A percentile compares a stretch with the other conserved stretches of the same genome.
Conservation (phyloP, 2,113 vertebrate species). For the Rhabdomys dilectus region DNA sequence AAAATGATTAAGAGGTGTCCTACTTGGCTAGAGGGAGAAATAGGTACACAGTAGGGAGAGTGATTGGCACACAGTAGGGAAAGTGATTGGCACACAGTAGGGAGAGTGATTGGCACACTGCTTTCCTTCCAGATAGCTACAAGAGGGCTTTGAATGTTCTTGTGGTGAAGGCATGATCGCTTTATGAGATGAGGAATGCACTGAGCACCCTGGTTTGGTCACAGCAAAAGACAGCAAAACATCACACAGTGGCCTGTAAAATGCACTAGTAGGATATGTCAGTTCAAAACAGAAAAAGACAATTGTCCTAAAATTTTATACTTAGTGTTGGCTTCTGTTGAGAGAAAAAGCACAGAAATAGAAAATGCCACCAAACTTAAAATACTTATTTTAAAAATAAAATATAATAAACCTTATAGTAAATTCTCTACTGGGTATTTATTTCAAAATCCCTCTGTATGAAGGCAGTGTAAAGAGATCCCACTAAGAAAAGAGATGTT, state of each 20-base stretch:
- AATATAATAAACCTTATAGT: background rate
- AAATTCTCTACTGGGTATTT: background rate
- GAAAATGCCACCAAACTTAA: background rate
- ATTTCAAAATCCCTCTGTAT: no score
- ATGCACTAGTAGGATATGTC: no score
- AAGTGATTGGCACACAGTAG: no score
- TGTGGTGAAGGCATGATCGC: background rate
- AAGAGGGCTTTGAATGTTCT: background rate
- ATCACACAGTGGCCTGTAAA: background rate
- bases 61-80: no score
- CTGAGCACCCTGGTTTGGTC: background rate
- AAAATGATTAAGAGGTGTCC: no score
- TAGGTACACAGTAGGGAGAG: no score
- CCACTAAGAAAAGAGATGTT: no score
- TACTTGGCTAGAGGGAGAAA: background rate
- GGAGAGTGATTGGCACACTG: no score
- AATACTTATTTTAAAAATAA: background rate
- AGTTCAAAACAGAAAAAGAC: background rate
- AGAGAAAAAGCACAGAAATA: background rate
- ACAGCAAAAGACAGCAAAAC: background rate
- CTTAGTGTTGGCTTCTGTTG: background rate
- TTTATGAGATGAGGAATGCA: background rate
- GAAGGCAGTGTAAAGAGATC: no score
- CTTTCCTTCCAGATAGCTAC: background rate
- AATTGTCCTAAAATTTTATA: background rate